Base-by-base conservation (phyloP, 2,797 vertebrate species). In the Sebastes vulpes region DNA sequence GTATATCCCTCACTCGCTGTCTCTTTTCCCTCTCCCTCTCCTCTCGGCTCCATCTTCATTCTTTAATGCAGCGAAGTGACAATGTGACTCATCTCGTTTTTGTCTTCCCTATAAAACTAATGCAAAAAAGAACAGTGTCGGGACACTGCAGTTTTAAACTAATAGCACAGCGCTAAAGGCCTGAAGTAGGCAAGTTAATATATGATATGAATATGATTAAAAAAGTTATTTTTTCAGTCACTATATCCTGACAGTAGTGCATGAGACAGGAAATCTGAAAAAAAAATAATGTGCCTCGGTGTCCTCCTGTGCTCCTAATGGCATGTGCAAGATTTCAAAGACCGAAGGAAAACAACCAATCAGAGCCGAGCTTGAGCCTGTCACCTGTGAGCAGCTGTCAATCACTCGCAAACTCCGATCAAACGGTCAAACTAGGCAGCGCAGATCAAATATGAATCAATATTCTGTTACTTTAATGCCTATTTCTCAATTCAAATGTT, bases 41-140 rank as follows among this genome's bases (percentile, higher is more conserved):
- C 71, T 80, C 70, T 56, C 46, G 31, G 66, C 66, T 71, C 29
- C 16, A 2, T 77, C 79, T 76, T 88, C 75, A 81, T 77, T 84
- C 67, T 88, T 87, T 76, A 82, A 88, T 83, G 75, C 70, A 75
- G 38, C 8, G 50, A 80, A 83, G 79, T 90, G 90, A 92, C 84
- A 89, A 85, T 75, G 53, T 86, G 87, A 85, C 72, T 85, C 86
- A 91, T 92, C 57, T 69, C 25, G 77, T 85, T 73, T 86, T 75
- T 82, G 82, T 78, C 75, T 29, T 61, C 52, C 21, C 52, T 61
- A 42, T 74, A 52, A 69, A 84, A 79, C 66, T 74, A 46, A 65
- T 81, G 76, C 69, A 75, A 68, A 78, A 74, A 23, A 58, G 28
- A 74, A 63, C 1, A 65, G 66, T 9, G 20, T 50, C n/a, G 66